phyloP scores from a whole-genome alignment of 2,113 vertebrate species.

The Cyprinus carpio region DNA sequence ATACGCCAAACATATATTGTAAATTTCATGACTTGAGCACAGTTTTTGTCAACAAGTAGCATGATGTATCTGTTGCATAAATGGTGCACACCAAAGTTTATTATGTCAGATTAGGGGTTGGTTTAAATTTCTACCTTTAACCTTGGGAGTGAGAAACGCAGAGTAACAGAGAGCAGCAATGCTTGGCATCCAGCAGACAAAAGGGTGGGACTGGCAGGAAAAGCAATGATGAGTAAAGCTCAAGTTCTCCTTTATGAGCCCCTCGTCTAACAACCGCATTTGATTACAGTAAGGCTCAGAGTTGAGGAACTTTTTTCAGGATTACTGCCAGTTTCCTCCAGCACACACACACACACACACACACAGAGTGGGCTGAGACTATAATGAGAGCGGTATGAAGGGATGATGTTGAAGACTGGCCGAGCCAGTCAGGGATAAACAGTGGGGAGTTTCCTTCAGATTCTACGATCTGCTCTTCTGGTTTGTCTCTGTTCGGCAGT shows the following conservation, averaged over 20 bases:
- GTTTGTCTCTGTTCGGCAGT: slow-evolving; percentile 23
- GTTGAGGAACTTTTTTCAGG: slow-evolving; percentile 28
- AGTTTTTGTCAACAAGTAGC: background rate
- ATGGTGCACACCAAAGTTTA: background rate
- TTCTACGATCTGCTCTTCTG: background rate
- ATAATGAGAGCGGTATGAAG: slow-evolving; percentile 46
- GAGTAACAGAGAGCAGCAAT: slow-evolving; percentile 22
- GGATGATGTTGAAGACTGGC: slow-evolving; percentile 37
- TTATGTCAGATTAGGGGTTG: background rate
- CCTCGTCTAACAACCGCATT: slow-evolving; percentile 15
- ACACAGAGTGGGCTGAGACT: slow-evolving; percentile 37
- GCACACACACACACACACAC: slow-evolving; percentile 22
- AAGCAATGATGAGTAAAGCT: slow-evolving; percentile 40
- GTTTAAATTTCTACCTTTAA: background rate
- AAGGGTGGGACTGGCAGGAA: slow-evolving; percentile 48
- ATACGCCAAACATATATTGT: background rate
- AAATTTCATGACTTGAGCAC: background rate
- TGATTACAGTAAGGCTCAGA: slow-evolving; percentile 30
- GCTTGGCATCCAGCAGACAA: slow-evolving; percentile 45
- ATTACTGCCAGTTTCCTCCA: slow-evolving; percentile 30
- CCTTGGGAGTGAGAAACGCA: background rate
- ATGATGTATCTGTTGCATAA: background rate
- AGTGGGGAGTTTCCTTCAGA: slow-evolving; percentile 33
- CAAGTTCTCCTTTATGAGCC: slow-evolving; percentile 16
- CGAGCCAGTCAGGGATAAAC: slow-evolving; percentile 9